Base-by-base conservation (phyloP, 2,113 vertebrate species). In the Hemiprocne comata region DNA sequence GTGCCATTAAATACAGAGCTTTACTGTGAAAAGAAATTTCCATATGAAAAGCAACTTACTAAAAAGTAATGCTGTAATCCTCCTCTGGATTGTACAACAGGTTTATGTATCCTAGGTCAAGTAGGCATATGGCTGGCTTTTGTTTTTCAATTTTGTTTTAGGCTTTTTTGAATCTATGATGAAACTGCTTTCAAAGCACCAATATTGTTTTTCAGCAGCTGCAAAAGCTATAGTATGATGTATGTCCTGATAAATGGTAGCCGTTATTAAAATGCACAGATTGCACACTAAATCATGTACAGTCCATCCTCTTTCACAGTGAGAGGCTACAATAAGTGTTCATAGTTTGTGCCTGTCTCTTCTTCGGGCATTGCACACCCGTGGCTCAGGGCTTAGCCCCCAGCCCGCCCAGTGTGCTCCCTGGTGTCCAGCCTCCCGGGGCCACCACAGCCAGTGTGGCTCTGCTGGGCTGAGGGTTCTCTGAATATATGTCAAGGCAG, bases 1-100 rank as follows among this genome's bases (percentile, higher is more conserved):
- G 96, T 96, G 96, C 95, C 97, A 96, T 98, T 97, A 98, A 98
- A 98, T 98, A 95, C 97, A 97, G 96, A 97, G 98, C 96, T 97
- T 95, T 95, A 74, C 94, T 93, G 91, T 97, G 98, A 98, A 98
- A 97, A 97, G 97, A 97, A 97, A 98, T 98, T 98, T 98, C 97
- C 98, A 98, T 98, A 97, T 98, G 98, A 98, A 98, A 98, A 97
- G 97, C 94, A 97, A 97, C 95, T 98, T 97, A 97, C 97, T 97
- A 97, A 97, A 97, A 97, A 98, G 97, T 97, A 97, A 94, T 94
- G 96, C 97, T 93, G 87, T 98, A 98, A 98, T 98, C 97, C 92
- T 94, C 93, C 97, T 96, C 97, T 92, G 97, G 97, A 97, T 96
- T 85, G 97, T 97, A 98, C 98, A 97, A 98, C 98, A 98, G 98